phyloP scores from a whole-genome alignment of 1,140 invertebrate genomes.

The Leptoteleia sp. region DNA sequence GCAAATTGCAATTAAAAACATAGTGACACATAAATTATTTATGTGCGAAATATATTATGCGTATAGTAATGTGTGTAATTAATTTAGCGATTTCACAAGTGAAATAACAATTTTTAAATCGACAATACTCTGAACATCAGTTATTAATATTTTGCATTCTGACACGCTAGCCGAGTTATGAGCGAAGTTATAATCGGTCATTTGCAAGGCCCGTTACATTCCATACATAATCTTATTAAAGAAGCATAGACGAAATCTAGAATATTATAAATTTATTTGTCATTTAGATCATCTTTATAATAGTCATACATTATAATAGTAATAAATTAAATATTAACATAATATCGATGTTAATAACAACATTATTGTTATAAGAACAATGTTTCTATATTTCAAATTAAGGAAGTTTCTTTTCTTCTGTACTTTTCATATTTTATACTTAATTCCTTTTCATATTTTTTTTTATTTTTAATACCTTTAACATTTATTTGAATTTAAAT shows the following conservation, averaged over 20 bases:
- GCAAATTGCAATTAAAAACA: no score
- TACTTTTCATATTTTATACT: no score
- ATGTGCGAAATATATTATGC: neutral
- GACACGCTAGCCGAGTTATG: conserved; percentile 63
- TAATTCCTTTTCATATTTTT: no score
- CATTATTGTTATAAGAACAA: no score
- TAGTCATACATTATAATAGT: no score
- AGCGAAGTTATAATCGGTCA: conserved; percentile 43
- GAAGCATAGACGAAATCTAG: conserved; percentile 70
- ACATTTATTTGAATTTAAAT: no score
- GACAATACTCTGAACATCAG: conserved; percentile 13
- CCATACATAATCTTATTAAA: conserved; percentile 66
- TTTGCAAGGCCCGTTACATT: conserved; percentile 74
- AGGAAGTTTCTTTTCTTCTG: no score
- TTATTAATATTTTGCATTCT: conserved; percentile 61
- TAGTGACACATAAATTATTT: neutral
- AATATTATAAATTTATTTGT: conserved; percentile 70
- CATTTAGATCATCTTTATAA: neutral
- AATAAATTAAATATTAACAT: no score
- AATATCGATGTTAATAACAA: no score
- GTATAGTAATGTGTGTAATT: conserved; percentile 7
- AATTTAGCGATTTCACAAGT: conserved; percentile 17
- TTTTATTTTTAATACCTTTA: no score
- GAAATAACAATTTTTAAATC: conserved; percentile 29
- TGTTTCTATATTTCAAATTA: no score